Percentiles rank a stretch among this genome's conserved stretches.
Conservation (phyloP, 2,113 vertebrate genomes). For the Perccottus glenii region DNA sequence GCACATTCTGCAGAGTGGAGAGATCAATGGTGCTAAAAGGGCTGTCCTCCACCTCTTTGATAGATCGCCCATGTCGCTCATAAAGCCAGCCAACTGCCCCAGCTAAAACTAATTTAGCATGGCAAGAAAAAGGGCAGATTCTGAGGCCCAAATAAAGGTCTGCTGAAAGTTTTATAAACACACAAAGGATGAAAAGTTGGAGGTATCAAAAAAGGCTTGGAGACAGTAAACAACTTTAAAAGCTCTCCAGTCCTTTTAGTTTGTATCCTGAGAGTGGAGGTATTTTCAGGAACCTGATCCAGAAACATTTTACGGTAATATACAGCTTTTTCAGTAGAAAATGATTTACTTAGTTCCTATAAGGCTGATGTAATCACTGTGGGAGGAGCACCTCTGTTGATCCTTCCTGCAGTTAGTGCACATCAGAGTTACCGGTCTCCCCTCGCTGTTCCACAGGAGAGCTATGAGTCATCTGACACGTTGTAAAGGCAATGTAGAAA, state of each 20-base stretch:
- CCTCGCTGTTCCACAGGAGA: slow-evolving; percentile 7
- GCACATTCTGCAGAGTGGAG: slow-evolving; percentile 56
- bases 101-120: slow-evolving; percentile 8
- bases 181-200: background rate
- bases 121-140: background rate
- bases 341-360: slow-evolving; percentile 37
- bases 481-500: background rate
- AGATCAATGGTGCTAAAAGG: slow-evolving; percentile 63
- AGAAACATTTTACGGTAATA: slow-evolving; percentile 20
- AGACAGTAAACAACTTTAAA: background rate
- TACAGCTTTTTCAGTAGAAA: slow-evolving; percentile 19
- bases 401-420: background rate
- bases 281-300: slow-evolving; percentile 37
- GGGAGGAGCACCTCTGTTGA: background rate
- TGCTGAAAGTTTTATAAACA: background rate
- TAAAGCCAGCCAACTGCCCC: slow-evolving; percentile 28
- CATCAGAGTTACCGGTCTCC: slow-evolving; percentile 20
- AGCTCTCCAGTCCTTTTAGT: slow-evolving; percentile 22
- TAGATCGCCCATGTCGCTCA: slow-evolving; percentile 45
- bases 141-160: background rate
- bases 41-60: slow-evolving; percentile 48
- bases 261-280: slow-evolving; percentile 2
- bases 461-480: background rate
- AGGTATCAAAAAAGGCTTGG: background rate
- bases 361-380: background rate